Percentiles rank a stretch among this genome's conserved stretches.
phyloP scores from a whole-genome alignment of 1,140 invertebrate genomes.

The Ladona fulva region DNA sequence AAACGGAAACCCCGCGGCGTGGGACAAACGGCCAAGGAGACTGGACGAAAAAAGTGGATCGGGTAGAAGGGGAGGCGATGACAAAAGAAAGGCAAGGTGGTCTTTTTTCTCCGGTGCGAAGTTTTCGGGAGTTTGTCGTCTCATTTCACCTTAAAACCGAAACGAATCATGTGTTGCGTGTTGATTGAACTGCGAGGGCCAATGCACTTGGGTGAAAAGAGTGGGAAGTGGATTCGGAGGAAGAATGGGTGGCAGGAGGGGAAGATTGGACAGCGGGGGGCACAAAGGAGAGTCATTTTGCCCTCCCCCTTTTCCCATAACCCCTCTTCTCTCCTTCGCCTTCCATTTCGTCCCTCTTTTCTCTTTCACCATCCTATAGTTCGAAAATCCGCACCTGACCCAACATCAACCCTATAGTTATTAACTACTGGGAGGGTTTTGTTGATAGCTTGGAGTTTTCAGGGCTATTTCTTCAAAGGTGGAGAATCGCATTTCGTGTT shows the following conservation, averaged over 20 bases:
- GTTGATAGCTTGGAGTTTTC: too few species aligned
- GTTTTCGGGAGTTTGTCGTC: constrained; percentile 7
- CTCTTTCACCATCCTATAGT: neutral
- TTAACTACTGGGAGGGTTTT: too few species aligned
- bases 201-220: constrained; percentile 2
- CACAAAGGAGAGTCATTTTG: neutral
- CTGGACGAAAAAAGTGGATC: neutral
- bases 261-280: neutral
- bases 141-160: constrained; percentile 1
- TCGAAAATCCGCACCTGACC: constrained; percentile 2
- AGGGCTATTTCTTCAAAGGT: too few species aligned
- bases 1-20: too few species aligned
- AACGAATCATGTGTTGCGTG: neutral
- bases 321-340: neutral
- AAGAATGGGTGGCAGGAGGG: neutral
- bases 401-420: neutral
- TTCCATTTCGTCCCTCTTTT: neutral
- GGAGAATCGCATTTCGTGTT: too few species aligned
- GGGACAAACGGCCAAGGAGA: too few species aligned
- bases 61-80: neutral
- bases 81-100: neutral
- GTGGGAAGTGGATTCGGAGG: too few species aligned
- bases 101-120: neutral
- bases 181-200: constrained; percentile 2
- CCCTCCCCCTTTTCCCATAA: neutral